Conservation (phyloP, 2,888 invertebrate genomes). For the Troides helena region DNA sequence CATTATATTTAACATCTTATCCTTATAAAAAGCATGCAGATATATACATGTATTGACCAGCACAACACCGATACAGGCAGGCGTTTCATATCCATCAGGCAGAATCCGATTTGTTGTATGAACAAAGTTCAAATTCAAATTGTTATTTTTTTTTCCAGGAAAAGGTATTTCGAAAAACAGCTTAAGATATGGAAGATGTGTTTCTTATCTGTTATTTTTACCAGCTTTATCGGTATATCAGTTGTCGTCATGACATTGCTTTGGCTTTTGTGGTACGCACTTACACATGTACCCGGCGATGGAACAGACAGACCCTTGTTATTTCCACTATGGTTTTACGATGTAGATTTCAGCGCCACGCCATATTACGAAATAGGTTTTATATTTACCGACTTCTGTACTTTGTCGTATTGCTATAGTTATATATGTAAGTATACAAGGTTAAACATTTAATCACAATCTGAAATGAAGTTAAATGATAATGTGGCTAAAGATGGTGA, state of each 20-base stretch:
- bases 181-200: constrained; percentile 51
- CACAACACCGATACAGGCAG: no score
- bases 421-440: constrained; percentile 52
- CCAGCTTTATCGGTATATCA: constrained; percentile 32
- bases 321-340: constrained; percentile 53
- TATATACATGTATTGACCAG: no score
- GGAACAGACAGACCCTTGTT: constrained; percentile 45
- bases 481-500: no score
- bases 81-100: no score
- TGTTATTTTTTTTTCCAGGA: constrained; percentile 40
- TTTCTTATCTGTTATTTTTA: constrained; percentile 40
- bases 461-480: no score
- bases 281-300: constrained; percentile 39
- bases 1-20: no score
- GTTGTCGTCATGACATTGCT: constrained; percentile 40
- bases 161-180: constrained; percentile 50
- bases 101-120: no score
- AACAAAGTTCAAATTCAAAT: no score
- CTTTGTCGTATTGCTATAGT: constrained; percentile 42
- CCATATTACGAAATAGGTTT: constrained; percentile 55
- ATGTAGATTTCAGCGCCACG: constrained; percentile 45
- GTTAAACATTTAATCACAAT: neutral
- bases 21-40: no score
- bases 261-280: constrained; percentile 41
- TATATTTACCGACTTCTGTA: constrained; percentile 40